Percentiles rank a stretch among this genome's conserved stretches.
Evolutionary conservation across 2,797 vertebrate species (phyloP).

Genomic region (Hydrophis major): DNA sequence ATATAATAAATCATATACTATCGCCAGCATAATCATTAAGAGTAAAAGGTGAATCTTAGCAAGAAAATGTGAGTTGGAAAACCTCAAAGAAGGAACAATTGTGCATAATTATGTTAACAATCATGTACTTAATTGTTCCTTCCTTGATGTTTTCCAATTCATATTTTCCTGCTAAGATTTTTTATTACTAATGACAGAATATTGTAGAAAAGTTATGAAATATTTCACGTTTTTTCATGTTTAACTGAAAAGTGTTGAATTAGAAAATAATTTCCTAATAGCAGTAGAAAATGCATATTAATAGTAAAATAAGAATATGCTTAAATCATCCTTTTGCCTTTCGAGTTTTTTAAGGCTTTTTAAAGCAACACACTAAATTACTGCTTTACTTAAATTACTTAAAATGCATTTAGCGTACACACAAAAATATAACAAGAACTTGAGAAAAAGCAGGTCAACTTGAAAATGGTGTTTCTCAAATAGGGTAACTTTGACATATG

Average conservation of each 20-base stretch:
- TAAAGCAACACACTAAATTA: not conserved
- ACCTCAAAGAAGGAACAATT: not conserved
- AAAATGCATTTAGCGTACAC: not conserved
- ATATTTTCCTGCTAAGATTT: not conserved
- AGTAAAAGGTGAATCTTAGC: not conserved
- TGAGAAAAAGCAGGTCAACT: not conserved
- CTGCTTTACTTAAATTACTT: slow-evolving; percentile 7
- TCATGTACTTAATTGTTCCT: not conserved
- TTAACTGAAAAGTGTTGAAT: not conserved
- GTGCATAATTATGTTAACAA: not conserved
- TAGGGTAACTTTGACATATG: not conserved
- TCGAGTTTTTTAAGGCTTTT: slow-evolving; percentile 9
- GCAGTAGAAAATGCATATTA: not conserved
- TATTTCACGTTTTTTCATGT: not conserved
- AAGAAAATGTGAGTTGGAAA: not conserved
- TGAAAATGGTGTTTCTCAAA: not conserved
- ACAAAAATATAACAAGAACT: not conserved
- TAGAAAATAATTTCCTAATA: not conserved
- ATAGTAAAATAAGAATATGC: not conserved
- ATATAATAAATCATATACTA: not conserved
- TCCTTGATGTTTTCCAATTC: not conserved
- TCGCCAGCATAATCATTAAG: not conserved
- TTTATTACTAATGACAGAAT: not conserved
- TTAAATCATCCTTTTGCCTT: not conserved
- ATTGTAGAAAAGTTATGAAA: not conserved